Evolutionary conservation across 2,888 invertebrate species (phyloP).

Genomic region (Cacoxenus indagator): DNA sequence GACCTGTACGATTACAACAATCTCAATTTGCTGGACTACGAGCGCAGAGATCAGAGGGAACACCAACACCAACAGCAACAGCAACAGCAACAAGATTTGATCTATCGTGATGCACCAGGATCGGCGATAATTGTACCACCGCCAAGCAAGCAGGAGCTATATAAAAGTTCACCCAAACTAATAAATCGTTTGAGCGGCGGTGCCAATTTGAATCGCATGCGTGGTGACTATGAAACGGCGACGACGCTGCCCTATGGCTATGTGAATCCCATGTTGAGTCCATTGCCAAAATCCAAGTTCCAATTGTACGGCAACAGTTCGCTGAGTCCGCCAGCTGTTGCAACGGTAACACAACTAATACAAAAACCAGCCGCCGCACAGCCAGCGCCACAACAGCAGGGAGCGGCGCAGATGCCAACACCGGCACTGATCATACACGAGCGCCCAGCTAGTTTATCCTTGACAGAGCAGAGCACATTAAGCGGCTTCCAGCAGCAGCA

Average conservation of each 20-base stretch:
- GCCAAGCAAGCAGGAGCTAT: constrained; percentile 61
- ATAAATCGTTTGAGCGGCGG: constrained; percentile 48
- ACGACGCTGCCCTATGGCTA: constrained; percentile 40
- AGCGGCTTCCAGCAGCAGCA: constrained; percentile 35
- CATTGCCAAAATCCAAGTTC: constrained; percentile 53
- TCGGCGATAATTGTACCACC: constrained; percentile 38
- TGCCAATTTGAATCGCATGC: constrained; percentile 54
- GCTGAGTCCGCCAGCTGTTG: constrained; percentile 2
- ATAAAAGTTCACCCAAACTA: constrained; percentile 61
- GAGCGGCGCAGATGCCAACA: background rate
- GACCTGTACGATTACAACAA: constrained; percentile 62
- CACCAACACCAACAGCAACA: constrained; percentile 24
- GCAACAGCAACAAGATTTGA: background rate
- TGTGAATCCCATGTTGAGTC: constrained; percentile 46
- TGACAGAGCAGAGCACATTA: constrained; percentile 63
- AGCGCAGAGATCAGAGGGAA: constrained; percentile 42
- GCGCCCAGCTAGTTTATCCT: constrained; percentile 70
- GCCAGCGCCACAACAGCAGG: constrained; percentile 19
- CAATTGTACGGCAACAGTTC: background rate
- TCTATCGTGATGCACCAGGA: constrained; percentile 20
- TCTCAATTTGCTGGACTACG: constrained; percentile 49
- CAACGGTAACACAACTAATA: constrained; percentile 27
- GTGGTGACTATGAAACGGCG: constrained; percentile 58
- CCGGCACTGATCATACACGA: constrained; percentile 50
- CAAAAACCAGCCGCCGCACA: background rate